Evolutionary conservation across 2,113 vertebrate species (phyloP).

Genomic region (Elephantulus edwardii): DNA sequence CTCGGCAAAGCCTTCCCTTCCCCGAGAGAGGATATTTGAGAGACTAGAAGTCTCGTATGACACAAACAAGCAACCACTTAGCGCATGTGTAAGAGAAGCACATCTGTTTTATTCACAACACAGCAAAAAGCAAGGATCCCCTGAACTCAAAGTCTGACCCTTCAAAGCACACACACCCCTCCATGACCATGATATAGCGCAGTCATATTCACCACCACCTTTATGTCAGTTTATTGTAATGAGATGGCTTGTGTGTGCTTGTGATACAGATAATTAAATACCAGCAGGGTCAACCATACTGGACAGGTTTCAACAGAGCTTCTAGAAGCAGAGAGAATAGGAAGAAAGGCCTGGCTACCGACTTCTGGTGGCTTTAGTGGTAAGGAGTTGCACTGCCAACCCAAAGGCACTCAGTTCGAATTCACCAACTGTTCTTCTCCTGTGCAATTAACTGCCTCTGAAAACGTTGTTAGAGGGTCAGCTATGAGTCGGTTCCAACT

Average conservation of each 20-base stretch:
- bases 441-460: no score
- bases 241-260: background rate
- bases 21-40: slow-evolving; percentile 14
- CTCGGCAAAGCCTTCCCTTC: slow-evolving; percentile 36
- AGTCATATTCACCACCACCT: background rate
- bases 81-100: background rate
- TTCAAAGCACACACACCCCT: background rate
- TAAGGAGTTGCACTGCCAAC: no score
- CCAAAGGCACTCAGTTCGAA: no score
- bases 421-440: no score
- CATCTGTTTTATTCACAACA: background rate
- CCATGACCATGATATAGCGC: background rate
- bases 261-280: background rate
- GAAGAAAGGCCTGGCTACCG: background rate
- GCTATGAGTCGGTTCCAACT: no score
- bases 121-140: background rate
- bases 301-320: background rate
- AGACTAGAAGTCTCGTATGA: background rate
- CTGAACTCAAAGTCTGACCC: background rate
- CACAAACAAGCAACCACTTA: background rate
- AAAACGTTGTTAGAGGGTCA: no score
- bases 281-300: background rate
- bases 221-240: background rate
- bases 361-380: no score
- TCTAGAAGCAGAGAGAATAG: background rate